Percentiles rank a stretch among this genome's conserved stretches.
Evolutionary conservation across 2,797 vertebrate genomes (phyloP).

Genomic region (Menidia menidia): DNA sequence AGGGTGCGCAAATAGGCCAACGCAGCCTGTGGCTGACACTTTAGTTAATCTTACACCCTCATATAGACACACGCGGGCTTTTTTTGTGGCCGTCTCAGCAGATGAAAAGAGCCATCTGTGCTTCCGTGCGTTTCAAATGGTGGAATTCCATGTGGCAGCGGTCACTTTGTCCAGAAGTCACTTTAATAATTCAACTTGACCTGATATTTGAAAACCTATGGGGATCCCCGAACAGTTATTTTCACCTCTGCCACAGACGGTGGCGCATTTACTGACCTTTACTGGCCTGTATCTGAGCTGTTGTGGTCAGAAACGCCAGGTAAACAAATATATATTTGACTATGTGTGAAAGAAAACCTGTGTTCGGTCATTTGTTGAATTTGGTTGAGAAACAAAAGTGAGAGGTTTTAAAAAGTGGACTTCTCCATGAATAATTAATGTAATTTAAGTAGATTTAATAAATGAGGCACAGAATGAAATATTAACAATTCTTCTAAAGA

Average conservation of each 20-base stretch:
- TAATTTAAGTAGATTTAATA: no score
- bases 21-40: conserved; percentile 38
- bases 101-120: conserved; percentile 62
- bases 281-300: not conserved
- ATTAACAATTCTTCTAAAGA: no score
- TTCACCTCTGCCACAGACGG: conserved; percentile 48
- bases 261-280: conserved; percentile 17
- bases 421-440: no score
- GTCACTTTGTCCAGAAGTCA: conserved; percentile 34
- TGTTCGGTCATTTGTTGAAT: no score
- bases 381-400: no score
- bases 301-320: not conserved
- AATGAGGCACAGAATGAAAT: no score
- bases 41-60: conserved; percentile 58
- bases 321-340: not conserved
- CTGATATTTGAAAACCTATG: conserved; percentile 30
- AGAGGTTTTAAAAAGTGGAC: no score
- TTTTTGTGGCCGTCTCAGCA: conserved; percentile 28
- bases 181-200: conserved; percentile 65
- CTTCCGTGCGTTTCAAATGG: conserved; percentile 19
- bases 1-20: conserved; percentile 53
- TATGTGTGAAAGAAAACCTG: no score
- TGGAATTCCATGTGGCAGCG: conserved; percentile 12
- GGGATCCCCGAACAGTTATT: conserved; percentile 27
- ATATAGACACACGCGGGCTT: conserved; percentile 44